Conservation (phyloP, 2,797 vertebrate species). For the Diplodus puntazzo region DNA sequence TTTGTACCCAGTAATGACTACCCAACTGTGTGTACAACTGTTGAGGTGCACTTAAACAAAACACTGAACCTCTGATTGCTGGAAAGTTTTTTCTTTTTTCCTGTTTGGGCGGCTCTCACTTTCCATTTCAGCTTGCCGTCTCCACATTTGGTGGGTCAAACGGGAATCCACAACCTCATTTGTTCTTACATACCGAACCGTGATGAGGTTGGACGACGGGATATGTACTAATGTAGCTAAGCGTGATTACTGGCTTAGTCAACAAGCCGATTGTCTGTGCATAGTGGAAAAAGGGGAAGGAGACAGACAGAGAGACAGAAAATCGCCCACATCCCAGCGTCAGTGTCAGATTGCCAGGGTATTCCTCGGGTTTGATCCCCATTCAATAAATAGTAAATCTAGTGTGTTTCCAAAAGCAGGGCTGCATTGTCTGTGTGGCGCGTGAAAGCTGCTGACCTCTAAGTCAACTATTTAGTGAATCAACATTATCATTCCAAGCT, state of each 20-base stretch:
- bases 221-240: slow-evolving; percentile 47
- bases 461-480: slow-evolving; percentile 85
- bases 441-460: slow-evolving; percentile 81
- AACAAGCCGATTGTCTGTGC: slow-evolving; percentile 35
- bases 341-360: slow-evolving; percentile 64
- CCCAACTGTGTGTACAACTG: not conserved
- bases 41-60: slow-evolving; percentile 7
- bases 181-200: slow-evolving; percentile 57
- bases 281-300: slow-evolving; percentile 26
- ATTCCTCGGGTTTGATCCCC: slow-evolving; percentile 63
- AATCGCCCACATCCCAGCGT: slow-evolving; percentile 52
- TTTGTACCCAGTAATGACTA: not conserved
- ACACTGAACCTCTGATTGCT: slow-evolving; percentile 5
- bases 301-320: slow-evolving; percentile 51
- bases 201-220: slow-evolving; percentile 47
- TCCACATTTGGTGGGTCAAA: slow-evolving; percentile 22
- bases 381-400: slow-evolving; percentile 79
- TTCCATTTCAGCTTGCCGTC: slow-evolving; percentile 20
- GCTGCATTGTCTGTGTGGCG: slow-evolving; percentile 66
- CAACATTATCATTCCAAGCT: slow-evolving; percentile 86
- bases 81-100: not conserved
- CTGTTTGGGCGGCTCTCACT: slow-evolving; percentile 5
- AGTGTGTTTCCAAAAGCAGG: slow-evolving; percentile 67
- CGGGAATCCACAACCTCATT: slow-evolving; percentile 53
- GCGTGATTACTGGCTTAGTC: slow-evolving; percentile 59